Conservation (phyloP, 2,888 invertebrate species). For the Tigriopus californicus region DNA sequence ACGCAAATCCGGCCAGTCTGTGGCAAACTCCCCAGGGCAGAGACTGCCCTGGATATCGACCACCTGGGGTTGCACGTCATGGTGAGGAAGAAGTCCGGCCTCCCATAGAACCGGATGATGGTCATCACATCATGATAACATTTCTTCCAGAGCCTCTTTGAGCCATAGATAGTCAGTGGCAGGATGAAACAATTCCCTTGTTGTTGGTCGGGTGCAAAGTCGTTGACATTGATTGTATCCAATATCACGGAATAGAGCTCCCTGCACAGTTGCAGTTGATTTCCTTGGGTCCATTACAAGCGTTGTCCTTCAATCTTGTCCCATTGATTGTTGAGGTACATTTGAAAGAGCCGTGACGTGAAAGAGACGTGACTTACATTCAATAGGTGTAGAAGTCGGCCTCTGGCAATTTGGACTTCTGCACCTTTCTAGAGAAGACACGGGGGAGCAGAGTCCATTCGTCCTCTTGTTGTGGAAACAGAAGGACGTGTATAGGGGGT, state of each 20-base stretch:
- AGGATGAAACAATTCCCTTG: constrained; percentile 24
- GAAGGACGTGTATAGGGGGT: constrained; percentile 16
- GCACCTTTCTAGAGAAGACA: background rate
- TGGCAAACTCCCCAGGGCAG: constrained; percentile 20
- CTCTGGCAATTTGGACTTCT: background rate
- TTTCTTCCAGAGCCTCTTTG: constrained; percentile 25
- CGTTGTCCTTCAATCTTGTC: constrained; percentile 22
- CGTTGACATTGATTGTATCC: constrained; percentile 20
- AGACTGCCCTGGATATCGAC: constrained; percentile 25
- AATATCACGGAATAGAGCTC: constrained; percentile 21
- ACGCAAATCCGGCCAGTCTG: constrained; percentile 26
- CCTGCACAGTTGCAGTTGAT: constrained; percentile 21
- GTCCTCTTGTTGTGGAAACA: constrained; percentile 17
- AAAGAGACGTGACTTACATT: constrained; percentile 19
- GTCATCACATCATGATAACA: constrained; percentile 29
- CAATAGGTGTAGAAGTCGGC: constrained; percentile 19
- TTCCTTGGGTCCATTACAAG: constrained; percentile 20
- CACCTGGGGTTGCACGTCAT: constrained; percentile 30
- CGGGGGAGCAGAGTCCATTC: constrained; percentile 16
- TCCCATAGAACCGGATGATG: constrained; percentile 27
- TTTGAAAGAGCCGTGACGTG: constrained; percentile 22
- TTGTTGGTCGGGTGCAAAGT: background rate
- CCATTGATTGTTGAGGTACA: constrained; percentile 23
- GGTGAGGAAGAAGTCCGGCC: constrained; percentile 30
- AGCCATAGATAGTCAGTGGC: constrained; percentile 25